Evolutionary conservation across 2,113 vertebrate genomes (phyloP), one percentile per base, ranked within the genome.

Genomic region (Pseudorectes ferrugineus): DNA sequence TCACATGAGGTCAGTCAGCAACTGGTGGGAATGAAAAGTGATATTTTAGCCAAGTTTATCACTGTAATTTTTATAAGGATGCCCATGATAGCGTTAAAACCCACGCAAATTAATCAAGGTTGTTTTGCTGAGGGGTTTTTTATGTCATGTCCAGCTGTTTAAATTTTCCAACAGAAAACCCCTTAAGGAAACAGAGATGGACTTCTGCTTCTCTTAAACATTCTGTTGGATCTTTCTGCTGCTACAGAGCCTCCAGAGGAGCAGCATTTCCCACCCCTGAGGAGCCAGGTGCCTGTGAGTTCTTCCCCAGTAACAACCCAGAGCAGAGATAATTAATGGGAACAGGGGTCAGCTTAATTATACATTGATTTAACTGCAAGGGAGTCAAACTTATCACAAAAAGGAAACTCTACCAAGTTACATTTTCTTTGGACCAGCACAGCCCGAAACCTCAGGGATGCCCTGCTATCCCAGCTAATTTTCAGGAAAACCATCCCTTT

Each of bases 271-370:
- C 51, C 24, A 23, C 4, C 63, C 36, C 57, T 14, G 84, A 81
- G 33, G 51, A 89, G 46, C 45, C 23, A 62, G 51, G 40, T 33
- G 40, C 55, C 70, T 85, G 63, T 61, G 19, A 79, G 83, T 89
- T 85, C 71, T 66, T 62, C 23, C 80, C 76, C 38, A 33, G 7
- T 6, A 88, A 81, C 91, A 93, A 77, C 48, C 71, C 49, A 65
- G 67, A 51, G 77, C 73, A 61, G 79, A 38, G 36, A 57, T 91
- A 89, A 97, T 71, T 93, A 90, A 96, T 73, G 62, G 89, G 95
- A 92, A 48, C 28, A 49, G 90, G 87, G 84, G 18, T 95, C 25
- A 74, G 79, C 92, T 96, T 88, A 94, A 87, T 96, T 93, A 79
- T 35, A 23, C 28, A 66, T 36, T 38, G 52, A 88, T 96, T 95